These are phyloP conservation scores for Schrankia costaestrigalis DNA, from an alignment of 2,888 invertebrate genomes.

Conservation along the genomic window DNA sequence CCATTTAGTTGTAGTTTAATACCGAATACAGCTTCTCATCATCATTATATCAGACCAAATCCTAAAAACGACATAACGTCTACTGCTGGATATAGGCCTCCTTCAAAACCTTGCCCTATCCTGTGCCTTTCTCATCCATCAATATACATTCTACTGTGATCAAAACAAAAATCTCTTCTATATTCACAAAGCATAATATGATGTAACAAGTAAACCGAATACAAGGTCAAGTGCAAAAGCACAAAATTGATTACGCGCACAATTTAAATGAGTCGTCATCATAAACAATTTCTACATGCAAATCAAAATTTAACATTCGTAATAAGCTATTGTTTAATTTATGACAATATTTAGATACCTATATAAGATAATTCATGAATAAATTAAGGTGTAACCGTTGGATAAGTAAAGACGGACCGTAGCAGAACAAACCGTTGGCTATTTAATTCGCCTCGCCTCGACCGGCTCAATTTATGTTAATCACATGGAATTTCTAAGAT, in stretches of 20 bases:
- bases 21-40: too few species aligned
- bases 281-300: constrained; percentile 22
- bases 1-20: too few species aligned
- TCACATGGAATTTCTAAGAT: constrained; percentile 51
- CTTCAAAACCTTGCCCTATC: too few species aligned
- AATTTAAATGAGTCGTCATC: constrained; percentile 31
- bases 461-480: constrained; percentile 59
- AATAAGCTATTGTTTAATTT: constrained; percentile 25
- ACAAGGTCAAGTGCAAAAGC: constrained; percentile 59
- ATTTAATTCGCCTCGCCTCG: constrained; percentile 45
- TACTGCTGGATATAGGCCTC: too few species aligned
- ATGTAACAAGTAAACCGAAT: constrained; percentile 38
- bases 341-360: constrained; percentile 20
- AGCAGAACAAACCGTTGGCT: constrained; percentile 38
- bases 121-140: too few species aligned
- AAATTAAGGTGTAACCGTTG: constrained; percentile 34
- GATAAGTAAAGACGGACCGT: constrained; percentile 33
- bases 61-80: too few species aligned
- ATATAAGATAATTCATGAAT: constrained; percentile 31
- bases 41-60: too few species aligned
- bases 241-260: constrained; percentile 45
- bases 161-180: constrained; percentile 1
- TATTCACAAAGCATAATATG: constrained; percentile 22
- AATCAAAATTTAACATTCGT: constrained; percentile 15
- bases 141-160: not conserved